phyloP scores from a whole-genome alignment of 2,888 invertebrate species.

The Drosophila incognita region DNA sequence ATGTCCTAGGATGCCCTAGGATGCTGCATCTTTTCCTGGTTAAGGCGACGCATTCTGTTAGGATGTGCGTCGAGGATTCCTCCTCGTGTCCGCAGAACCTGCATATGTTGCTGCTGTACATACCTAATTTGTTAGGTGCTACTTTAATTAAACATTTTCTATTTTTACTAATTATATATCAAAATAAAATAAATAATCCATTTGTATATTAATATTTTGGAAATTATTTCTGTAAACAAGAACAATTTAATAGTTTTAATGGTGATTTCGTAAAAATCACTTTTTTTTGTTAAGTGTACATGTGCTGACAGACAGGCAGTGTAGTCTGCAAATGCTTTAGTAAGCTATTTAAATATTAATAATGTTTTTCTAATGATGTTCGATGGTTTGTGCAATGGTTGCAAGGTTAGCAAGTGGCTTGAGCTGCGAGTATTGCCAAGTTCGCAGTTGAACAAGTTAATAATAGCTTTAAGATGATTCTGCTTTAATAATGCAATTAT shows the following conservation, averaged over 20 bases:
- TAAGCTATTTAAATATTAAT: conserved; percentile 83
- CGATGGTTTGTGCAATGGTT: conserved; percentile 23
- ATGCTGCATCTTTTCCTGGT: no score
- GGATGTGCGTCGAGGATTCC: no score
- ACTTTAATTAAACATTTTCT: not conserved
- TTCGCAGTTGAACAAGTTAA: not conserved
- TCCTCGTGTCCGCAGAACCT: no score
- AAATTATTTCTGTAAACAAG: not conserved
- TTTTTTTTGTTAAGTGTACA: not conserved
- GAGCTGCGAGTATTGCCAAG: not conserved
- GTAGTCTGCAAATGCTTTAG: conserved; percentile 64
- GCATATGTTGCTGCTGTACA: no score
- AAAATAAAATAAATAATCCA: not conserved
- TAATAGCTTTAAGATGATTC: not conserved
- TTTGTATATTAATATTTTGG: not conserved
- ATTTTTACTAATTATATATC: no score
- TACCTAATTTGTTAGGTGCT: no score
- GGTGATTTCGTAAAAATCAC: no score
- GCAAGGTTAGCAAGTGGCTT: not conserved
- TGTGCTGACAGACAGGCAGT: not conserved
- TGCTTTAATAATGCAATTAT: conserved; percentile 28
- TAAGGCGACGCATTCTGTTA: no score
- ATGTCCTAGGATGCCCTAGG: no score
- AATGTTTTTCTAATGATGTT: conserved; percentile 70
- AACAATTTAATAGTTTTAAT: not conserved